Percentiles rank a stretch among this genome's conserved stretches.
These are phyloP conservation scores for Melanostoma scalare DNA, from an alignment of 2,888 invertebrate genomes.

Conservation along the genomic window DNA sequence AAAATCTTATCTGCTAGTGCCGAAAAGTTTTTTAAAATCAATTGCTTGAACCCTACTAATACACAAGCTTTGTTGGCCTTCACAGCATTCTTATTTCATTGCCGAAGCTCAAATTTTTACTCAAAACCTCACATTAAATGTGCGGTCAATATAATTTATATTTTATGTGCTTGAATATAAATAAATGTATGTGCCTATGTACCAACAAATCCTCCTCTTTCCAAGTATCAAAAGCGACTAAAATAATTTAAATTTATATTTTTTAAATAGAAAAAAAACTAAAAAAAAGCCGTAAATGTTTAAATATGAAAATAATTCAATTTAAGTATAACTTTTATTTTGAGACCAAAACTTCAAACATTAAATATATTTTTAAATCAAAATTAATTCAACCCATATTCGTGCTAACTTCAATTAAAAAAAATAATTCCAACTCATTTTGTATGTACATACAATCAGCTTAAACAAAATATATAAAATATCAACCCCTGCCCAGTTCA, in stretches of 20 bases:
- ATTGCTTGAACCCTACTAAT: constrained; percentile 33
- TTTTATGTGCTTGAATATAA: constrained; percentile 45
- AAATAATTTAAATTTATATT: constrained; percentile 43
- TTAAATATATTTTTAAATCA: constrained; percentile 43
- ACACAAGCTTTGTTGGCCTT: constrained; percentile 56
- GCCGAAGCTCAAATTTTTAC: constrained; percentile 34
- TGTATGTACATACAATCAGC: constrained; percentile 60
- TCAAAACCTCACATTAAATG: constrained; percentile 6
- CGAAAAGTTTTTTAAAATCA: constrained; percentile 44
- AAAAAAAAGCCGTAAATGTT: constrained; percentile 51
- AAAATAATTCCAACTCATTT: constrained; percentile 49
- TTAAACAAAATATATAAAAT: constrained; percentile 27
- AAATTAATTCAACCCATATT: constrained; percentile 43
- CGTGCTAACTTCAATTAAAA: constrained; percentile 32
- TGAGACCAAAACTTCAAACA: constrained; percentile 23
- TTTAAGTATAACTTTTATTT: constrained; percentile 16
- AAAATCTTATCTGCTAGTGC: not conserved
- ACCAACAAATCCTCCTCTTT: constrained; percentile 77
- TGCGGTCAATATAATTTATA: constrained; percentile 40
- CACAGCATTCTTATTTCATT: constrained; percentile 35
- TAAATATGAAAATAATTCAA: constrained; percentile 20
- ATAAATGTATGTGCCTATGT: constrained; percentile 25
- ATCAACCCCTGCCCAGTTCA: constrained; percentile 49
- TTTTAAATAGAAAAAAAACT: constrained; percentile 48
- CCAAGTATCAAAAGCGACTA: constrained; percentile 80